Percentiles rank a stretch among this genome's conserved stretches.
These are phyloP conservation scores for Pachypsylla venusta DNA, from an alignment of 1,140 invertebrate species.

Conservation along the genomic window DNA sequence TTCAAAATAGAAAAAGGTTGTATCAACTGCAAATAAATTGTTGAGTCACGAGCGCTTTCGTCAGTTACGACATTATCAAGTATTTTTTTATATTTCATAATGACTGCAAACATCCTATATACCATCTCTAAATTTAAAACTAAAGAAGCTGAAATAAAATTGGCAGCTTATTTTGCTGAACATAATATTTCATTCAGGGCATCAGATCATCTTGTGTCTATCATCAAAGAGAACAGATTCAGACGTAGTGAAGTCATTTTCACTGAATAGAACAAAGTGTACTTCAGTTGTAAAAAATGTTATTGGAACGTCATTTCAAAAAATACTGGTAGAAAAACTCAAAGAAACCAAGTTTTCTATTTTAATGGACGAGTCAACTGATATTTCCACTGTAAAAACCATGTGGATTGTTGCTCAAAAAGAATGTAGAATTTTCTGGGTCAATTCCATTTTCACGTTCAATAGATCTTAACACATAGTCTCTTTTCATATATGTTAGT, in stretches of 20 bases:
- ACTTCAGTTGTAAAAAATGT: conserved; percentile 22
- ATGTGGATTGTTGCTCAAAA: conserved; percentile 20
- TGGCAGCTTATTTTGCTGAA: conserved; percentile 16
- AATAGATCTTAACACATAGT: conserved; percentile 9
- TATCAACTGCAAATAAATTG: conserved; percentile 8
- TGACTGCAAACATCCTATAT: too few relatives aligned
- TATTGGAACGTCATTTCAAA: conserved; percentile 20
- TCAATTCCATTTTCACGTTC: not conserved
- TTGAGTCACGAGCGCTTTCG: not conserved
- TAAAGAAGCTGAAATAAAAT: conserved; percentile 18
- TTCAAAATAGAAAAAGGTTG: too few relatives aligned
- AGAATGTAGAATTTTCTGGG: not conserved
- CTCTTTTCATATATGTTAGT: conserved; percentile 9
- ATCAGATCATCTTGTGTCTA: conserved; percentile 6
- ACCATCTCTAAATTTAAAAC: not conserved
- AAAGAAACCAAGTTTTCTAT: conserved; percentile 22
- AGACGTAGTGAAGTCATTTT: conserved; percentile 9
- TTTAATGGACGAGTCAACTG: conserved; percentile 25
- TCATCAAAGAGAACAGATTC: conserved; percentile 15
- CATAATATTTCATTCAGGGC: conserved; percentile 15
- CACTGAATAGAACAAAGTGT: conserved; percentile 2
- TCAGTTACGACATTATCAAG: not conserved
- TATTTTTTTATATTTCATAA: not conserved
- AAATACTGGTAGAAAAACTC: conserved; percentile 17
- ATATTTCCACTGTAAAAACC: conserved; percentile 20